phyloP scores from a whole-genome alignment of 2,113 vertebrate species.

The Suncus etruscus region DNA sequence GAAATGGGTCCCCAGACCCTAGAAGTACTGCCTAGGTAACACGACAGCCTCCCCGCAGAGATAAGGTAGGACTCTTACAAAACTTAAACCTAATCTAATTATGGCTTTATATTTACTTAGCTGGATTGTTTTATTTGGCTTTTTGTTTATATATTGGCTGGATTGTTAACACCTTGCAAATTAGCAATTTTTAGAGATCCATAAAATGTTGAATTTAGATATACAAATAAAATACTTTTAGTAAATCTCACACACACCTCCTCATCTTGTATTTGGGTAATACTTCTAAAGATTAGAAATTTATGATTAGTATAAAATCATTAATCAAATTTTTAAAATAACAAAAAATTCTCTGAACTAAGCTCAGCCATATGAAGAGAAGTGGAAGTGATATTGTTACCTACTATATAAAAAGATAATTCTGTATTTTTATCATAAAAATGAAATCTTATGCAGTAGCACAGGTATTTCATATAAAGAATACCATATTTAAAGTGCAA shows the following conservation, averaged over 20 bases:
- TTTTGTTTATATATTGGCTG: neutral
- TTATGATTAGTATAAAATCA: constrained; percentile 48
- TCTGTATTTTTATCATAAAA: constrained; percentile 37
- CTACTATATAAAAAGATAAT: neutral
- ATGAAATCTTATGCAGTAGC: neutral
- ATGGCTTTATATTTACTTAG: neutral
- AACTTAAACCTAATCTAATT: too few species aligned
- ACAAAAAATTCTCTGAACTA: constrained; percentile 27
- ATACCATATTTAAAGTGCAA: neutral
- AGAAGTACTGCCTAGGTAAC: too few species aligned
- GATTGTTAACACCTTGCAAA: neutral
- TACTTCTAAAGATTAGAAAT: constrained; percentile 1
- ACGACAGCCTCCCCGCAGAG: too few species aligned
- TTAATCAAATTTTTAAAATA: neutral
- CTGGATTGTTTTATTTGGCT: neutral
- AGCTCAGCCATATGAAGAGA: neutral
- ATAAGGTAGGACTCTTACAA: too few species aligned
- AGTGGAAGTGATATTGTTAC: neutral
- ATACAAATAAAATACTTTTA: neutral
- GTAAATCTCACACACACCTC: constrained; percentile 2
- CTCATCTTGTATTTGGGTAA: neutral
- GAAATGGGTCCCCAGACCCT: too few species aligned
- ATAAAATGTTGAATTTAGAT: neutral
- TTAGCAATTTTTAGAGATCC: neutral
- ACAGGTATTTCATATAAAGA: neutral